Evolutionary conservation across 2,797 vertebrate species (phyloP), one percentile per base, ranked within the genome.

Genomic region (Psittacula derbiana): DNA sequence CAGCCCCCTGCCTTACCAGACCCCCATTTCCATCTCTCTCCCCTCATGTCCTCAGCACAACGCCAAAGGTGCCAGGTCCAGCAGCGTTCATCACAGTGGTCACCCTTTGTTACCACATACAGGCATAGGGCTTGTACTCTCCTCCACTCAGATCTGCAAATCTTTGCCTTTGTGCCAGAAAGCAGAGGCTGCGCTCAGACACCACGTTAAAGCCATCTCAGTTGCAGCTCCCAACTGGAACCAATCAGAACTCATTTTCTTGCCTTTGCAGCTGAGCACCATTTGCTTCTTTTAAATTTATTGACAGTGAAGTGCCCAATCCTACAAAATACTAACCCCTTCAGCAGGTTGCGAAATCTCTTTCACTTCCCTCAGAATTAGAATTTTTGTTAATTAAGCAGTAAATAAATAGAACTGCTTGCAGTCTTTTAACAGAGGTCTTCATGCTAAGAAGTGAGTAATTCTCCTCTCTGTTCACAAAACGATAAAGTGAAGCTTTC

Each of bases 401-500:
- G 36, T 53, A 83, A 90, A 76, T 71, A 92, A 75, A 64, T 71
- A 88, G 79, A 76, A 76, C 30, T 57, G 36, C 40, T 84, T 79
- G 10, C 23, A 88, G 65, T 72, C 76, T 88, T 92, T 49, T 71
- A 76, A 80, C n/a, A 89, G 75, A 69, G 18, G 40, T 21, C 43
- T 65, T 86, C 53, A 47, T 91, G 62, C 46, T 91, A 81, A 74
- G 36, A 73, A 66, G 80, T 78, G 75, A 79, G 24, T 88, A 79
- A 93, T 38, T 66, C 50, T 24, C 11, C 24, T 88, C 30, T 23
- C 10, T 36, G 33, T 53, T 84, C 50, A 87, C 53, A 85, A 71
- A 90, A 95, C 78, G 67, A 52, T 78, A 70, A 93, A 86, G n/a
- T 1, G 0, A 88, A 72, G 21, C 33, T 86, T 91, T 93, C 55